A percentile compares a stretch with the other conserved stretches of the same genome.
These are phyloP conservation scores for Chrysodeixis includens DNA, from an alignment of 2,888 invertebrate species.

Conservation along the genomic window DNA sequence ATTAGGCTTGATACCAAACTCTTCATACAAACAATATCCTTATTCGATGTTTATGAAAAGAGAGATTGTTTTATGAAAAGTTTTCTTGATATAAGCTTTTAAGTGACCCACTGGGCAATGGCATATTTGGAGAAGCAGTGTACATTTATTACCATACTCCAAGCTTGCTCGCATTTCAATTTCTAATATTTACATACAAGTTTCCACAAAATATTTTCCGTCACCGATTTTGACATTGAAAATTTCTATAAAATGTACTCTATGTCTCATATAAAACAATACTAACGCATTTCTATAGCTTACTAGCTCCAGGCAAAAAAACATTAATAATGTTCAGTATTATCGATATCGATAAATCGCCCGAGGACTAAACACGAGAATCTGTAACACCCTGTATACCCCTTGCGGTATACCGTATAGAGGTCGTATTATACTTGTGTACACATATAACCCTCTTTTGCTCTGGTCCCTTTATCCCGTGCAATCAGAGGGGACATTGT, in stretches of 20 bases:
- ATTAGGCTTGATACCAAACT: neutral
- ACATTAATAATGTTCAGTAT: constrained; percentile 31
- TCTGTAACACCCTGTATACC: constrained; percentile 16
- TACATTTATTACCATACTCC: too few species aligned
- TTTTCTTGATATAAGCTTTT: too few species aligned
- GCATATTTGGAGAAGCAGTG: too few species aligned
- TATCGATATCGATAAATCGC: constrained; percentile 39
- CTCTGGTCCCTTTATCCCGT: constrained; percentile 23
- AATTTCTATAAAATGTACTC: too few species aligned
- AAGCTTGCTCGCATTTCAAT: too few species aligned
- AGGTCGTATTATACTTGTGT: neutral
- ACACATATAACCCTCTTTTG: constrained; percentile 17
- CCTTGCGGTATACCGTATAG: constrained; percentile 18
- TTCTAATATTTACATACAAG: too few species aligned
- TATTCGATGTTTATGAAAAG: neutral
- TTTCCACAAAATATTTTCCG: too few species aligned
- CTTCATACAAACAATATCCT: neutral
- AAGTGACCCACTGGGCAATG: too few species aligned
- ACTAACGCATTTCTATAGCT: neutral
- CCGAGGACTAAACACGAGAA: constrained; percentile 37
- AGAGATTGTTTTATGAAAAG: too few species aligned
- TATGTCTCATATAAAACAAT: too few species aligned
- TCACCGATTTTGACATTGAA: too few species aligned
- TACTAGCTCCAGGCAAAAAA: constrained; percentile 20
- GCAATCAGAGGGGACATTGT: constrained; percentile 36